These are phyloP conservation scores for Scolopax mira DNA, from an alignment of 2,113 vertebrate genomes.

Conservation along the genomic window DNA sequence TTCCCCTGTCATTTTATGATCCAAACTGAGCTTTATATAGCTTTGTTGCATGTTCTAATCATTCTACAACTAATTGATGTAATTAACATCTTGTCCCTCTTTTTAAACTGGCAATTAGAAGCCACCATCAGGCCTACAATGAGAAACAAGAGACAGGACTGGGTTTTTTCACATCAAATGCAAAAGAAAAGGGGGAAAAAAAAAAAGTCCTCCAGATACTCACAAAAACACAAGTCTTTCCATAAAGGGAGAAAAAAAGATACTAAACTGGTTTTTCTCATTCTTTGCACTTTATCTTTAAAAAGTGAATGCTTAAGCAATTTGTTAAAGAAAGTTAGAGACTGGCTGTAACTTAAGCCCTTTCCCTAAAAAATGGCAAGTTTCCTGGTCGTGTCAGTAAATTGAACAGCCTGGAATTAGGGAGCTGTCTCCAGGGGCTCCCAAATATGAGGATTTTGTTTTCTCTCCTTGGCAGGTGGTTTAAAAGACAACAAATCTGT, in stretches of 20 bases:
- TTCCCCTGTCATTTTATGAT: neutral
- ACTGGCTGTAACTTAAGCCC: neutral
- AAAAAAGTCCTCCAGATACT: fast-evolving
- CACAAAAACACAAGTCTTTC: neutral
- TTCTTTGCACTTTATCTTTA: neutral
- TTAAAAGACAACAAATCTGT: neutral
- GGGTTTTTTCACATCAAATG: neutral
- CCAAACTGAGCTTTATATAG: neutral
- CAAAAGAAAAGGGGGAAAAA: fast-evolving
- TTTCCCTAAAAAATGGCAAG: neutral
- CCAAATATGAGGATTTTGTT: neutral
- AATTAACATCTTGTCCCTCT: slow-evolving; percentile 5
- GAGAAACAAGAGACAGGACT: neutral
- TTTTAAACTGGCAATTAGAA: neutral
- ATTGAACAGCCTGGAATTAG: neutral
- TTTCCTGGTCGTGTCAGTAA: neutral
- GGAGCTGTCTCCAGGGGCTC: neutral
- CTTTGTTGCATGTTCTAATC: neutral
- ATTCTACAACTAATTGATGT: neutral
- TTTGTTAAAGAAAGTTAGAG: neutral
- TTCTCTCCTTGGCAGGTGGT: neutral
- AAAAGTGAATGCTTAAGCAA: neutral
- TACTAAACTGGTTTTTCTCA: neutral
- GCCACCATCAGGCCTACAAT: neutral
- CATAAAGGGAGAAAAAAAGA: neutral